phyloP scores from a whole-genome alignment of 2,888 invertebrate genomes.

The Gerosis bhagava region DNA sequence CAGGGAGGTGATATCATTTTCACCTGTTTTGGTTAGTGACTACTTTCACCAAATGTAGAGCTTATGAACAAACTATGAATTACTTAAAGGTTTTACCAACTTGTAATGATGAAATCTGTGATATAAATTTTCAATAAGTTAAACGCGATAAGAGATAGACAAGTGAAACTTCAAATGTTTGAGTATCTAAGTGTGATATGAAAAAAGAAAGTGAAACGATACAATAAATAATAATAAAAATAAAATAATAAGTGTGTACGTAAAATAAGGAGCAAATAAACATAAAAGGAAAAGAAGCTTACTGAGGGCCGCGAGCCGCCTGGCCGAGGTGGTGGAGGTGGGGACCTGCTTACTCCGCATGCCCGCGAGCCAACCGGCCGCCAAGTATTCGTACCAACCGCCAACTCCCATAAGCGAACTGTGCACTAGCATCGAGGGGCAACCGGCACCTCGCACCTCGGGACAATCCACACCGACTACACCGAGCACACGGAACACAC shows the following conservation, averaged over 20 bases:
- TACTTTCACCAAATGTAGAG: not conserved
- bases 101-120: no score
- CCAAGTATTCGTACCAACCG: conserved; percentile 76
- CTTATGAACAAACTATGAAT: conserved; percentile 35
- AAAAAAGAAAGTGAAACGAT: not conserved
- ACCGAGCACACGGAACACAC: conserved; percentile 53
- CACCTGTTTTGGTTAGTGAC: conserved; percentile 54
- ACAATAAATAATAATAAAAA: conserved; percentile 8
- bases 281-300: conserved; percentile 78
- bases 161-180: no score
- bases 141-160: no score
- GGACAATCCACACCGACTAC: conserved; percentile 50
- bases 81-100: no score
- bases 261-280: conserved; percentile 63
- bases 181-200: no score
- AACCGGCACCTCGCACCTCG: conserved; percentile 62
- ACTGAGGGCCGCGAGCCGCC: conserved; percentile 79
- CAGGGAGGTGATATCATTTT: conserved; percentile 59
- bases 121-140: no score
- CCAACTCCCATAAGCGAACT: conserved; percentile 78
- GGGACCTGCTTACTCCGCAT: conserved; percentile 81
- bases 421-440: conserved; percentile 78
- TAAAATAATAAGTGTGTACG: conserved; percentile 38
- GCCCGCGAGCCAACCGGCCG: conserved; percentile 77
- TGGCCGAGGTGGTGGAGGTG: conserved; percentile 78